Conservation (phyloP, 2,888 invertebrate species). For the Abrostola triplasia region DNA sequence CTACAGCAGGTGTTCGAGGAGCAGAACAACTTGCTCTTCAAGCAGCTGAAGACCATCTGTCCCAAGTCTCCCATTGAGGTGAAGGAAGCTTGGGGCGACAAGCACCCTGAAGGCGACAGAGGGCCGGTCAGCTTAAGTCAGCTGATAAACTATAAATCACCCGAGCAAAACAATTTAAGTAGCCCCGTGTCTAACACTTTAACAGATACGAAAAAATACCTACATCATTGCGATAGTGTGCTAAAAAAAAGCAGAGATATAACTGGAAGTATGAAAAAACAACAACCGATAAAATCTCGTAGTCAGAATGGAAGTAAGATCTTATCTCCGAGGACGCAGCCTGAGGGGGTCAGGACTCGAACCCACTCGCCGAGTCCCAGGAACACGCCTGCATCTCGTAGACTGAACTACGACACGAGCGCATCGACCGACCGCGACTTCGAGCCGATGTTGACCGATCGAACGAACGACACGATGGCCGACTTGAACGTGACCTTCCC, state of each 20-base stretch:
- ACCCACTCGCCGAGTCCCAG: slow-evolving; percentile 69
- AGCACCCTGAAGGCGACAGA: slow-evolving; percentile 60
- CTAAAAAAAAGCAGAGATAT: slow-evolving; percentile 78
- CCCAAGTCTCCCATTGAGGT: slow-evolving; percentile 76
- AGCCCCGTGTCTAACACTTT: slow-evolving; percentile 71
- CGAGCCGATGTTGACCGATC: slow-evolving; percentile 79
- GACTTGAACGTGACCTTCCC: slow-evolving; percentile 84
- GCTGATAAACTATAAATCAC: slow-evolving; percentile 73
- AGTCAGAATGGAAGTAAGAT: slow-evolving; percentile 53
- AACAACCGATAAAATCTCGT: slow-evolving; percentile 43
- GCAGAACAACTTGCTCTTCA: slow-evolving; percentile 89
- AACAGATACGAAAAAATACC: slow-evolving; percentile 75
- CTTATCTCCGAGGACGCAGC: slow-evolving; percentile 51
- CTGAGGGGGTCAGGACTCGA: slow-evolving; percentile 65
- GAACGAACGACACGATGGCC: slow-evolving; percentile 85
- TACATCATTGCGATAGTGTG: slow-evolving; percentile 75
- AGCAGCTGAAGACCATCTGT: slow-evolving; percentile 80
- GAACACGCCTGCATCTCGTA: slow-evolving; percentile 64
- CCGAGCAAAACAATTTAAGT: slow-evolving; percentile 53
- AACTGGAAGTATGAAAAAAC: slow-evolving; percentile 73
- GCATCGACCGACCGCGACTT: slow-evolving; percentile 73
- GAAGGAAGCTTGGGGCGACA: slow-evolving; percentile 79
- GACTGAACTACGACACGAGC: slow-evolving; percentile 76
- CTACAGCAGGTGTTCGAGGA: slow-evolving; percentile 90
- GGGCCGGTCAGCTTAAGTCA: slow-evolving; percentile 84